Evolutionary conservation across 2,888 invertebrate species (phyloP), one percentile per base, ranked within the genome.

Genomic region (Lepidochrysops patricia): DNA sequence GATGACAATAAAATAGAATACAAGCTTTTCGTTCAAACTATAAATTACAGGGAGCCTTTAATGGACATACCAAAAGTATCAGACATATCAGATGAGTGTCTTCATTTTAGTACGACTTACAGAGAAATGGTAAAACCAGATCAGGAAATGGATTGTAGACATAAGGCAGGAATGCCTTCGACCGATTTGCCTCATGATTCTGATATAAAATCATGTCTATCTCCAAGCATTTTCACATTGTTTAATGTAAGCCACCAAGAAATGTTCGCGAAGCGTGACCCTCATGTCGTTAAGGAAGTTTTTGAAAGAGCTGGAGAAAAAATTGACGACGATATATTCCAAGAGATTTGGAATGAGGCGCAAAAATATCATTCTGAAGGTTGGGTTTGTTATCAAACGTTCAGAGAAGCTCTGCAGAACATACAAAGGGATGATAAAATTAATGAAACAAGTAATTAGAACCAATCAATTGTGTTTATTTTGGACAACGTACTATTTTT

Each of bases 301-400:
- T 91, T 91, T 70, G 87, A 90, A 73, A 87, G 84, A 19, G 68
- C 84, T 2, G 91, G 91, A 1, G 90, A 90, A 66, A 71, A 77
- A 60, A 86, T 91, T 62, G 80, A 80, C 3, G 88, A 88, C 27
- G 81, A 90, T 62, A 74, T 72, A 25, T 92, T 92, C 68, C 75
- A 84, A 37, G 70, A 72, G 60, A 66, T 91, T 63, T 91, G 91
- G 91, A 74, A 87, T 62, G 78, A 84, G 65, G 91, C 91, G 1
- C 73, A 82, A 64, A 79, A 87, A 64, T 70, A 73, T 60, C 91
- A 91, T 71, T 81, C 87, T 34, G 76, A 85, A 65, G 90, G 89
- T 2, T 79, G 79, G 74, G 91, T 91, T 27, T 91, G 91, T 67
- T 87, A 82, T 48, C 90, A 91, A 72, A 91, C 91, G 5, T 91